Conservation (phyloP, 2,888 invertebrate genomes). For the Cetonia aurata region DNA sequence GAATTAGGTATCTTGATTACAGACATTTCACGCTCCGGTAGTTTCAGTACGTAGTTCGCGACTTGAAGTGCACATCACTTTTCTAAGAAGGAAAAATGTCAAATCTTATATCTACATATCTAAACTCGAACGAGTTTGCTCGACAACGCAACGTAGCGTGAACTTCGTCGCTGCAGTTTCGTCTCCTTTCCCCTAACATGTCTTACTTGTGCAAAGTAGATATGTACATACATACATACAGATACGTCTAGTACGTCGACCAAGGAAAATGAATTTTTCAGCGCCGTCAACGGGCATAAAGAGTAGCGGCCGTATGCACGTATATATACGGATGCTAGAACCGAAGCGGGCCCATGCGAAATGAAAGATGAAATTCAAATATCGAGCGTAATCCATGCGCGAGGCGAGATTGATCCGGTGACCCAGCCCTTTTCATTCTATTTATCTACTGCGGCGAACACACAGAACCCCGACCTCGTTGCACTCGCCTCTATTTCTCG, state of each 20-base stretch:
- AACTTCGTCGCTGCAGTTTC: conserved; percentile 7
- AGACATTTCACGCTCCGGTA: not conserved
- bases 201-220: not conserved
- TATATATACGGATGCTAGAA: conserved; percentile 24
- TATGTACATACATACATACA: too few species aligned
- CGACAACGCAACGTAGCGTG: not conserved
- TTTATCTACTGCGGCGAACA: conserved; percentile 36
- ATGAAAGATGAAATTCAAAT: conserved; percentile 47
- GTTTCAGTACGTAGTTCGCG: conserved; percentile 2
- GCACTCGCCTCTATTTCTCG: too few species aligned
- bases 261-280: conserved; percentile 39
- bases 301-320: not conserved
- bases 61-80: not conserved
- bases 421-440: conserved; percentile 23
- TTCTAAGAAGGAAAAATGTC: too few species aligned
- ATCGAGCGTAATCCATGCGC: conserved; percentile 40
- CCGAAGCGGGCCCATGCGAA: conserved; percentile 27
- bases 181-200: not conserved
- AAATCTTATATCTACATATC: not conserved
- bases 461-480: not conserved
- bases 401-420: conserved; percentile 35
- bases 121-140: not conserved
- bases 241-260: conserved; percentile 20
- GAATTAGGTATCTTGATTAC: too few species aligned
- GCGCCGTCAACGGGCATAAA: conserved; percentile 32